Base-by-base conservation (phyloP, 2,113 vertebrate species). In the Gopherus evgoodei region DNA sequence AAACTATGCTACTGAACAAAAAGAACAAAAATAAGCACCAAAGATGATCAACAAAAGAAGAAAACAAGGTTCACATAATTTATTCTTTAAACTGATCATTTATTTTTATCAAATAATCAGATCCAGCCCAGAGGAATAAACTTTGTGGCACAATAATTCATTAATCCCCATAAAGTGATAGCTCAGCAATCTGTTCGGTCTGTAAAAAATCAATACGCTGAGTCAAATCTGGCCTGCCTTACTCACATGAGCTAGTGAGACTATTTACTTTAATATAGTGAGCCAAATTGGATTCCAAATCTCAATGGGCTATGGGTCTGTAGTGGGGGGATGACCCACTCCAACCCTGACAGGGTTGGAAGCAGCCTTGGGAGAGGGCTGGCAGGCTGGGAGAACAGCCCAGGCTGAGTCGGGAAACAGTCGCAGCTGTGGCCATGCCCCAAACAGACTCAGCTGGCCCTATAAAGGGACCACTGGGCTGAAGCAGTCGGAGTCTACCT, bases 71-170 rank as follows among this genome's bases (percentile, higher is more conserved):
- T 4, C 5, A 14, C 14, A 14, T 75, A 22, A n/a, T 85, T 90
- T 83, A 78, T 86, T 95, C 31, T 76, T 57, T 90, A 82, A 89
- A 57, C 12, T 83, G 54, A 38, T 10, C 13, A 54, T 90, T 91
- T 59, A 27, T 79, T 93, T 72, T n/a, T 38, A 38, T 38, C 85
- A 92, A 95, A 87, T 85, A 91, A 65, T 92, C 84, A 75, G 31
- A 24, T 44, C 25, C 90, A 93, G 86, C 53, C 62, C 86, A 90
- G 90, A 91, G 47, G 80, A 90, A 84, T 50, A 81, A 82, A 76
- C 0, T 0, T 25, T 87, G 72, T 24, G 44, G 53, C 44, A 42
- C 82, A 69, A 82, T 52, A n/a, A 81, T 86, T 91, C 83, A 82
- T 93, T 93, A 87, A 93, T 50, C 38, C 89, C 59, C 76, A 21